Evolutionary conservation across 2,797 vertebrate species (phyloP), one percentile per base, ranked within the genome.

Genomic region (Vultur gryphus): DNA sequence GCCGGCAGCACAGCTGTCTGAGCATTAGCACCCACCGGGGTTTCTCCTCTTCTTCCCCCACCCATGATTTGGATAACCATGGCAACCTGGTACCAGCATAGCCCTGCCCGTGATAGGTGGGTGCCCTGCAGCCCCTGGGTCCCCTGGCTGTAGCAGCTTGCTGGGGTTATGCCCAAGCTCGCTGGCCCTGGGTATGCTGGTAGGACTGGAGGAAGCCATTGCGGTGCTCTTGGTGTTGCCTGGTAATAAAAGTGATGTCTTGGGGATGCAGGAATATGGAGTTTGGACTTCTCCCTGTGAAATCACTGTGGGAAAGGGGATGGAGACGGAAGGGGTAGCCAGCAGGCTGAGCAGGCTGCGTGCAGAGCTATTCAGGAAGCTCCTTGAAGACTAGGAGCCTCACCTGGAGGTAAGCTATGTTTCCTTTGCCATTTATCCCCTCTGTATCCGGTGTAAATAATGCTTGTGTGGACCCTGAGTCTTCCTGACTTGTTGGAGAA

Each of bases 21-120:
- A 67, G 13, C 33, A 41, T 37, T 10, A 57, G 21, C 55, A 89
- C 11, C 14, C 1, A 3, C 5, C 0, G 1, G 49, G 25, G 33
- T 35, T 24, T 78, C 26, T 79, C 39, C 26, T 94, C 19, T 44
- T 49, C 48, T 70, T 81, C 20, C 31, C 17, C 24, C 11, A 10
- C 7, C 12, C 17, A 1, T 29, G n/a, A 49, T 59, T 70, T 51
- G 41, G 67, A 20, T 85, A 70, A 77, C 7, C 6, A 35, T 2
- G 5, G 26, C 20, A 65, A 8, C 3, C 43, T 91, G 76, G 59
- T 67, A 9, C 29, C 33, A 46, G 41, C 16, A 8, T 0, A 46
- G 72, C 31, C 24, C 64, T 79, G 44, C 20, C 46, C 0, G 0
- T 21, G 41, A 4, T 7, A 31, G 19, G 21, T 58, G 28, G 26